Base-by-base conservation (phyloP, 1,140 invertebrate genomes). In the Sitophilus oryzae region DNA sequence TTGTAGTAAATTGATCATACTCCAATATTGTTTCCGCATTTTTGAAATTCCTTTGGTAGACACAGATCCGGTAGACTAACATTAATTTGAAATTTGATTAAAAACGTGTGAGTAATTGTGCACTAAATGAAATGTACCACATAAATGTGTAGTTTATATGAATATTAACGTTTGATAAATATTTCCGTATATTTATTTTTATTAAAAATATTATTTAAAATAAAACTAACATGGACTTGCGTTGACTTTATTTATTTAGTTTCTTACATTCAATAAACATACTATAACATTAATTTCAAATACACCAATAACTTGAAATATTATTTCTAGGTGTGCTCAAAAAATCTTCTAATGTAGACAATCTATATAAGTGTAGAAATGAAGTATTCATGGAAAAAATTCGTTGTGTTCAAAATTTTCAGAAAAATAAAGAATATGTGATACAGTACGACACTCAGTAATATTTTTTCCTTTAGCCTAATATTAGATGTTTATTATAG, bases 271-370 rank as follows among this genome's bases (percentile, higher is more conserved):
- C 53, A 65, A 56, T 63, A 60, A 65, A 65, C 58, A 63, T 65
- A 63, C 61, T 61, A 61, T 66, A 66, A 66, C 64, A 66, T 64
- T 66, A 64, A 59, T 64, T 58, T 66, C 55, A 60, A 64, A 60
- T 63, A 66, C 64, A 66, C 62, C 62, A 62, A 66, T 64, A 66
- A 66, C 56, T 66, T 54, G 51, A 66, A 66, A 66, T 51, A 60
- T 59, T 57, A 63, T 64, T 62, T 59, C 48, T 54, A 54, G 25
- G 43, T 47, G 52, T 54, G 62, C 59, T 64, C 52, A 60, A 48
- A 61, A 63, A 52, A 54, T 54, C 41, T 44, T 45, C 52, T 54
- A 54, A 45, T 47, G 30, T 47, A 47, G 52, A 54, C 52, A 43
- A 54, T 37, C 35, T 54, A 54, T 54, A 41, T 54, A 54, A 53